Evolutionary conservation across 2,113 vertebrate genomes (phyloP), one percentile per base, ranked within the genome.

Genomic region (Brachypodius melanocephalos): DNA sequence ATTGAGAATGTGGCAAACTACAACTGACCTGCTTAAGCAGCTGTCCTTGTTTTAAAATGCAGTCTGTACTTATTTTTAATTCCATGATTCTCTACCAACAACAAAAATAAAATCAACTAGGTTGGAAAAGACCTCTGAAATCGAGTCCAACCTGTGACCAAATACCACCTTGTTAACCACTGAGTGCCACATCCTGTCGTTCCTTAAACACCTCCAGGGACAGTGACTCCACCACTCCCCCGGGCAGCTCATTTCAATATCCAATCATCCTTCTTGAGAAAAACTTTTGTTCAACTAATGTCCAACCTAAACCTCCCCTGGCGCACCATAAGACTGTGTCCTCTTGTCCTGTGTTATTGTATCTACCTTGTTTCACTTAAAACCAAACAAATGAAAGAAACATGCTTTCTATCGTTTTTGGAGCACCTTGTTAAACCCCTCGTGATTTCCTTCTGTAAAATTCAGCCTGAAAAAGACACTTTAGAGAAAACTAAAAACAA

Each of bases 61-160:
- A 5, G 34, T 54, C 34, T 13, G 21, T 31, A 61, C 5, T 3
- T 19, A 46, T 48, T 62, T 71, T 34, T 58, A 48, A 43, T 43
- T 43, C 29, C 3, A 3, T 0, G 0, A n/a, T 8, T 28, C 22
- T 42, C 57, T 28, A 32, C 6, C 1, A 6, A 49, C 42, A 32
- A 61, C 3, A 59, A 43, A 49, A 69, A 36, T 2, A 42, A 54
- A 49, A 45, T 61, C 46, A n/a, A 1, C n/a, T 16, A 24, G 38
- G 12, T 7, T n/a, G 10, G 15, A 86, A 69, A 69, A 59, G 28
- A 61, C n/a, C 4, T 22, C 22, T 28, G 18, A 52, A 31, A 32
- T 28, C 2, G 9, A 77, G 72, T 19, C 32, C 17, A 61, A 10
- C 17, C 9, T 51, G 3, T 18, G 32, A 66, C 14, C 4, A 1